Evolutionary conservation across 2,797 vertebrate species (phyloP).

Genomic region (Chiropotes sagulatus): DNA sequence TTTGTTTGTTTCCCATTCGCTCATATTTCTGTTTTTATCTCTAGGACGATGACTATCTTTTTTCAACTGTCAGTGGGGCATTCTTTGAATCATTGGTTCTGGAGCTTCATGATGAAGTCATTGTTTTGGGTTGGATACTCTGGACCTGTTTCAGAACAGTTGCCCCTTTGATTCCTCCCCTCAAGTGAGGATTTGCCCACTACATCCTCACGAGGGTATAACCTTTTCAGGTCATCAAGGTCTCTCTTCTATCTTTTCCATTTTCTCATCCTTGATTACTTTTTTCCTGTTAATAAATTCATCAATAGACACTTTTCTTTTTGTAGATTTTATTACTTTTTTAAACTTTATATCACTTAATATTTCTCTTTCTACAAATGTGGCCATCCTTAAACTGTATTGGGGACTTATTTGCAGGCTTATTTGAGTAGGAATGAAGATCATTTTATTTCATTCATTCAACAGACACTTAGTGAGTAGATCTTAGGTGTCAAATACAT

Average conservation of each 20-base stretch:
- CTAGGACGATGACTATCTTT: background rate
- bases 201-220: background rate
- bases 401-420: background rate
- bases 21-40: background rate
- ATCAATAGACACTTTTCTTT: background rate
- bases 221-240: background rate
- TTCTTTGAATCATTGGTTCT: background rate
- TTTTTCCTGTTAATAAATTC: background rate
- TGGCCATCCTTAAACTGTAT: background rate
- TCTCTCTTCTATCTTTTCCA: background rate
- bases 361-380: background rate
- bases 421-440: background rate
- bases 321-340: background rate
- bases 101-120: background rate
- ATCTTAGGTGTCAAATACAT: background rate
- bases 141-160: background rate
- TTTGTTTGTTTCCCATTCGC: background rate
- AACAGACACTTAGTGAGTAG: background rate
- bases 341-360: background rate
- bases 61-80: background rate
- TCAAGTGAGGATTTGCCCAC: background rate
- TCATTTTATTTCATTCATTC: background rate
- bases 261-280: background rate
- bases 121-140: background rate
- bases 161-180: background rate